A percentile compares a stretch with the other conserved stretches of the same genome.
phyloP scores from a whole-genome alignment of 1,140 invertebrate species.

The Drosophila truncata region DNA sequence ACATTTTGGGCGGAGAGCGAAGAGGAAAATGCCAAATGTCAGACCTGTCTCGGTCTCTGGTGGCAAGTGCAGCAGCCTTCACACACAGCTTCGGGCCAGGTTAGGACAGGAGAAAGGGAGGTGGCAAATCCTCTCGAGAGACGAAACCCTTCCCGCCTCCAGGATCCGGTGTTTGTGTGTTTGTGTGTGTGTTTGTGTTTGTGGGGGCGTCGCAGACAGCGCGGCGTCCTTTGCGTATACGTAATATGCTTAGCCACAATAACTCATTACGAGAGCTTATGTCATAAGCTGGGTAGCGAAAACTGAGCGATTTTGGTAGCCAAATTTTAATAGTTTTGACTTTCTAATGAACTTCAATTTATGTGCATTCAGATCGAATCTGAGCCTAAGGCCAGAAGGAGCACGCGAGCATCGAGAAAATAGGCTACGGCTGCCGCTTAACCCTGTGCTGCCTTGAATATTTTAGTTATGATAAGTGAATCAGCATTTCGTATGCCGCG shows the following conservation, averaged over 20 bases:
- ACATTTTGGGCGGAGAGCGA: conserved; percentile 54
- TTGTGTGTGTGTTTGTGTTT: neutral
- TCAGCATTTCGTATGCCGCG: conserved; percentile 16
- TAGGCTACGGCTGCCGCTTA: conserved; percentile 28
- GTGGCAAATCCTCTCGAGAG: conserved; percentile 1
- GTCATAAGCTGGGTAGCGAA: conserved; percentile 23
- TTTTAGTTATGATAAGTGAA: conserved; percentile 37
- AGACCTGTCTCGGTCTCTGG: conserved; percentile 8
- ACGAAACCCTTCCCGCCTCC: conserved; percentile 2
- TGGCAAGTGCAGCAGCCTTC: conserved; percentile 29
- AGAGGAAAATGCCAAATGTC: conserved; percentile 70
- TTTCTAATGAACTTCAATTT: conserved; percentile 60
- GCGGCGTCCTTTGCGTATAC: conserved; percentile 64
- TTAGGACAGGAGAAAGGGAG: neutral
- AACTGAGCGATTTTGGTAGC: conserved; percentile 7
- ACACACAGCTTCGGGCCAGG: conserved; percentile 37
- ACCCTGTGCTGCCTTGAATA: conserved; percentile 19
- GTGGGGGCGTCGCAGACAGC: conserved; percentile 45
- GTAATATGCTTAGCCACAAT: conserved; percentile 42
- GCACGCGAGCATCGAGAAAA: conserved; percentile 17
- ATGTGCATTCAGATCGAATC: conserved; percentile 48
- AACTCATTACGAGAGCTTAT: conserved; percentile 43
- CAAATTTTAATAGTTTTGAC: conserved; percentile 23
- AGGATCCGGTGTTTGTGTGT: neutral
- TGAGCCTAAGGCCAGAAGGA: neutral